Conservation (phyloP, 2,113 vertebrate genomes). For the Felis catus region F.catus_Fca126_mat1.0 CM031416.1:72443001-72443500, state of each 20-base stretch:
- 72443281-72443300: neutral
- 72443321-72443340: neutral
- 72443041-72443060: neutral
- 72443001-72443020: neutral
- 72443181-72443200: neutral
- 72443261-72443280: neutral
- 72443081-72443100: neutral
- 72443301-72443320: neutral
- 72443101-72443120: neutral
- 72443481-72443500: neutral
- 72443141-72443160: neutral
- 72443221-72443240: neutral
- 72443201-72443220: neutral
- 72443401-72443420: neutral
- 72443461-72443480: neutral
- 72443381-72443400: neutral
- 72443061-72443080: neutral
- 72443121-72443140: neutral
- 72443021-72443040: neutral
- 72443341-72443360: neutral
- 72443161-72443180: neutral
- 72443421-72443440: neutral
- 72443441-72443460: neutral
- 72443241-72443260: neutral
- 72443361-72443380: neutral